These are phyloP conservation scores for Agelas oroides DNA, from an alignment of 37 sponge, comb jelly and placozoan species.

Conservation along the genomic window DNA sequence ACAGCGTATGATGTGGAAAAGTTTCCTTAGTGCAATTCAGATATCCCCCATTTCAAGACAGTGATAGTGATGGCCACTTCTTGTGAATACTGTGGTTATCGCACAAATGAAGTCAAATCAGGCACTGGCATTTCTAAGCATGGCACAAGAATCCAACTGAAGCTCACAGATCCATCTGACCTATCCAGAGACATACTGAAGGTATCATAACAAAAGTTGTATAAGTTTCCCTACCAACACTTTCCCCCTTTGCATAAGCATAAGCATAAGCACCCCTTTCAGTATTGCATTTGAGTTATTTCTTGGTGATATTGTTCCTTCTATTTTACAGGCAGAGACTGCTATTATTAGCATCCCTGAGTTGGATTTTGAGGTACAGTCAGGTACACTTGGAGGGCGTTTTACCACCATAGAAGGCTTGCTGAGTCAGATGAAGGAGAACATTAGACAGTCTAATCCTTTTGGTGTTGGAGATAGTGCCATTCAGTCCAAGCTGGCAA, in stretches of 20 bases:
- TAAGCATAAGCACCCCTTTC: too few relatives aligned
- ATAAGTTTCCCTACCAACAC: too few relatives aligned
- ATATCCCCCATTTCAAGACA: conserved; percentile 91
- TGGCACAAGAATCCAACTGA: conserved; percentile 78
- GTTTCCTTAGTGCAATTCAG: conserved; percentile 20
- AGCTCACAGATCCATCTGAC: conserved; percentile 77
- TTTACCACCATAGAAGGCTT: conserved; percentile 97
- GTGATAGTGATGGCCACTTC: conserved; percentile 92
- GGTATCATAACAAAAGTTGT: conserved; percentile 31
- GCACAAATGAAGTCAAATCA: conserved; percentile 93
- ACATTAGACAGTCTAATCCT: conserved; percentile 64
- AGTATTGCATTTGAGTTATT: too few relatives aligned
- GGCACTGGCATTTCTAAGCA: conserved; percentile 79
- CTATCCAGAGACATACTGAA: conserved; percentile 91
- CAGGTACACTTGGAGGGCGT: conserved; percentile 83
- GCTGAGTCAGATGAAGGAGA: conserved; percentile 69
- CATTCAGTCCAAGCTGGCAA: conserved; percentile 10
- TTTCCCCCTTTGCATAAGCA: too few relatives aligned
- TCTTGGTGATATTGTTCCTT: too few relatives aligned
- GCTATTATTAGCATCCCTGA: conserved; percentile 78
- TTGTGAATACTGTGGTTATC: conserved; percentile 91
- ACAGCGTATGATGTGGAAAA: too few relatives aligned
- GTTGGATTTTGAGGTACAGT: conserved; percentile 79
- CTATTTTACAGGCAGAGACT: conserved; percentile 74
- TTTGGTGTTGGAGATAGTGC: conserved; percentile 79